A percentile compares a stretch with the other conserved stretches of the same genome.
phyloP scores from a whole-genome alignment of 2,888 invertebrate genomes.

The Horisme vitalbata region DNA sequence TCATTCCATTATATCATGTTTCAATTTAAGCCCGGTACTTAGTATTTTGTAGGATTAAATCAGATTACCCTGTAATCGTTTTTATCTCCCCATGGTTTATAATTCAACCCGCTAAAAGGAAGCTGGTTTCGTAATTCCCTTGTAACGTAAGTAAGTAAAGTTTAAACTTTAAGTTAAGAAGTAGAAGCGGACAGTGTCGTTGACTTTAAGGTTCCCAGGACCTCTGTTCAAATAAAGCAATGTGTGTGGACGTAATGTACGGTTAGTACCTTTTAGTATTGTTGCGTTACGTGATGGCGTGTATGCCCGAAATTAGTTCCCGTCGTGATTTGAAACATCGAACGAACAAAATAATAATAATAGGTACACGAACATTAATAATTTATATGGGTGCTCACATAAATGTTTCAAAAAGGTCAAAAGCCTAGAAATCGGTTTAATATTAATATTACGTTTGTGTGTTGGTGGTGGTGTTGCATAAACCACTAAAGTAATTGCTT shows the following conservation, averaged over 20 bases:
- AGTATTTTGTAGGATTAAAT: constrained; percentile 34
- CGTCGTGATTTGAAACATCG: constrained; percentile 19
- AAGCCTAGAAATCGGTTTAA: neutral
- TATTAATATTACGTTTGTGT: too few species aligned
- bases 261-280: constrained; percentile 31
- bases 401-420: constrained; percentile 6
- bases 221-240: constrained; percentile 47
- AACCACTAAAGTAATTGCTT: too few species aligned
- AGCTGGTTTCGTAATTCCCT: constrained; percentile 42
- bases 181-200: constrained; percentile 44
- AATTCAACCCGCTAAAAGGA: constrained; percentile 31
- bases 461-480: constrained; percentile 15
- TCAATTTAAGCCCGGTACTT: constrained; percentile 20
- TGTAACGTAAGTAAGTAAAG: constrained; percentile 31
- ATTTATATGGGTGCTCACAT: constrained; percentile 7
- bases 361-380: constrained; percentile 31
- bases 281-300: constrained; percentile 34
- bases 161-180: constrained; percentile 48
- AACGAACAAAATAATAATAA: constrained; percentile 10
- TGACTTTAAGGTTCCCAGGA: constrained; percentile 48
- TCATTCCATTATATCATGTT: too few species aligned
- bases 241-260: constrained; percentile 36
- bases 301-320: constrained; percentile 29
- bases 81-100: constrained; percentile 42
- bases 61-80: constrained; percentile 46